These are phyloP conservation scores for Lasioglossum figueresi DNA, from an alignment of 2,888 invertebrate genomes.

Conservation along the genomic window DNA sequence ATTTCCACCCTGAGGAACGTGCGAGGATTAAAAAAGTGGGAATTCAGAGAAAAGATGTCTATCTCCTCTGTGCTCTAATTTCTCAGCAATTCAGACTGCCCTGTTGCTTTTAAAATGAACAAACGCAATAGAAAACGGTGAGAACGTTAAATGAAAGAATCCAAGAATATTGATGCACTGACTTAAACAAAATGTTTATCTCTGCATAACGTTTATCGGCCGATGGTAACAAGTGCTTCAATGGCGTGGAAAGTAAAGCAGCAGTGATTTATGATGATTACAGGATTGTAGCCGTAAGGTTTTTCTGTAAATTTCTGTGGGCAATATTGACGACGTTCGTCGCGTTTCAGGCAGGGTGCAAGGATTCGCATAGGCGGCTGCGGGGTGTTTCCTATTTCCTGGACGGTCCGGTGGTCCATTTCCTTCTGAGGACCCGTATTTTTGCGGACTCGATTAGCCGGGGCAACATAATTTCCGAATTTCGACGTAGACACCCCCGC, in stretches of 20 bases:
- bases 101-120: neutral
- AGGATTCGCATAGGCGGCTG: neutral
- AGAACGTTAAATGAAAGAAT: neutral
- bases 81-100: neutral
- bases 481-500: neutral
- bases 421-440: conserved; percentile 20
- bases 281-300: no score
- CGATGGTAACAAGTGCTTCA: neutral
- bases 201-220: neutral
- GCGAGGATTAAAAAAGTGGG: neutral
- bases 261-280: neutral
- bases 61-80: neutral
- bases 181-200: neutral
- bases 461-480: conserved; percentile 11
- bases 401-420: neutral
- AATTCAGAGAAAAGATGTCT: neutral
- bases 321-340: neutral
- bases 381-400: neutral
- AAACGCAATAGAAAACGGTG: neutral
- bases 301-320: neutral
- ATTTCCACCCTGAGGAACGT: neutral
- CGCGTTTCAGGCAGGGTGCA: neutral
- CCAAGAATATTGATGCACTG: neutral
- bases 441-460: conserved; percentile 26
- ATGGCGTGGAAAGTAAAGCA: neutral